Evolutionary conservation across 1,140 invertebrate species (phyloP).

Genomic region (Subanguina moxae): DNA sequence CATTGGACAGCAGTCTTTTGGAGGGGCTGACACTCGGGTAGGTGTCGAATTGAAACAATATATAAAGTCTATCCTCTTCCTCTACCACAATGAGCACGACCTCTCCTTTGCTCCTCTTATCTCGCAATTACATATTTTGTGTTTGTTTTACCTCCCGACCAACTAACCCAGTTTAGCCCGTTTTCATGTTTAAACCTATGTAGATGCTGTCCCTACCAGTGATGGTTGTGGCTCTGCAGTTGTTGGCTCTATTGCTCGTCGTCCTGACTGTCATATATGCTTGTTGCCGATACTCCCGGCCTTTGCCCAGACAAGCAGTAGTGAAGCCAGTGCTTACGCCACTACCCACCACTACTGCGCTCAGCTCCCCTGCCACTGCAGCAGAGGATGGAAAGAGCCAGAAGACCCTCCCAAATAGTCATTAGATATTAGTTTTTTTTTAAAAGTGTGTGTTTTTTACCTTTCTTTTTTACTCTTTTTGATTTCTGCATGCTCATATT

Average conservation of each 20-base stretch:
- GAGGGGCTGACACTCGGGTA: not conserved
- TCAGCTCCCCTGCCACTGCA: not conserved
- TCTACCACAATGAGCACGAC: slow-evolving; percentile 1
- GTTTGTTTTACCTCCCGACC: too few species aligned
- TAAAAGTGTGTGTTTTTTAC: slow-evolving; percentile 1
- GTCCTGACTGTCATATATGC: slow-evolving; percentile 22
- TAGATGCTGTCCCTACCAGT: slow-evolving; percentile 15
- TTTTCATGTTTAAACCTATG: slow-evolving; percentile 10
- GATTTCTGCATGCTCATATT: not conserved
- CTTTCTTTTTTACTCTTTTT: not conserved
- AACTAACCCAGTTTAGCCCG: not conserved
- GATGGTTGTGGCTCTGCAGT: slow-evolving; percentile 22
- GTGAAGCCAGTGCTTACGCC: not conserved
- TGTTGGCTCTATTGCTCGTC: slow-evolving; percentile 24
- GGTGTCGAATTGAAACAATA: not conserved
- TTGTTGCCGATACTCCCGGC: slow-evolving; percentile 10
- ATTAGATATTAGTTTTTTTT: too few species aligned
- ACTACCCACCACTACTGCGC: not conserved
- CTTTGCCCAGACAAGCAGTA: not conserved
- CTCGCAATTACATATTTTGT: not conserved
- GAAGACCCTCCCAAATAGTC: too few species aligned
- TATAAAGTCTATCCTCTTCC: not conserved
- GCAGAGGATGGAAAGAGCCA: not conserved
- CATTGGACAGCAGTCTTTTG: slow-evolving; percentile 5
- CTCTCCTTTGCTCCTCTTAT: not conserved